A percentile compares a stretch with the other conserved stretches of the same genome.
phyloP scores from a whole-genome alignment of 2,888 invertebrate species.

The Sepioteuthis lessoniana region DNA sequence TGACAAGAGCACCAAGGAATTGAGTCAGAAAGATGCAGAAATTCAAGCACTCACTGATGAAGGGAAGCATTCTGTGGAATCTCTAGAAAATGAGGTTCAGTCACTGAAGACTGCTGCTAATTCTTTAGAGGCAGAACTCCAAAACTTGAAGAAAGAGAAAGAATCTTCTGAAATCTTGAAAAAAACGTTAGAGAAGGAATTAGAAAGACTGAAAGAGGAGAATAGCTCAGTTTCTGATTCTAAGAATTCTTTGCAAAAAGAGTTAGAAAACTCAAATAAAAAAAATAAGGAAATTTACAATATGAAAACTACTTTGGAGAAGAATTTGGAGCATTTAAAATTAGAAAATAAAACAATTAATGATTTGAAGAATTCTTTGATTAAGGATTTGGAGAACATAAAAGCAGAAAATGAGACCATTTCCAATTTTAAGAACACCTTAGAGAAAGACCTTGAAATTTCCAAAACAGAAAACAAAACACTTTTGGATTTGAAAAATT shows the following conservation, averaged over 20 bases:
- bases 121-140: conserved; percentile 44
- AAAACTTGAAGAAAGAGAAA: conserved; percentile 51
- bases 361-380: not conserved
- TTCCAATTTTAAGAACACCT: not conserved
- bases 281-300: not conserved
- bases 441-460: not conserved
- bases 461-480: not conserved
- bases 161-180: conserved; percentile 49
- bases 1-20: conserved; percentile 56
- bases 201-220: conserved; percentile 50
- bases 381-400: not conserved
- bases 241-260: not conserved
- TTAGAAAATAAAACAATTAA: not conserved
- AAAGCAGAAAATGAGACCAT: not conserved
- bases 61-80: conserved; percentile 49
- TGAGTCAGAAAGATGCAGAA: conserved; percentile 50
- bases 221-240: conserved; percentile 46
- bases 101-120: not conserved
- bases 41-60: conserved; percentile 40
- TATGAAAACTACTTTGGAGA: conserved; percentile 35
- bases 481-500: not conserved
- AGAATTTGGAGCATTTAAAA: conserved; percentile 35
- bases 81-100: conserved; percentile 44
- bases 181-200: conserved; percentile 47
- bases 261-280: not conserved